A percentile compares a stretch with the other conserved stretches of the same genome.
These are phyloP conservation scores for Polia nebulosa DNA, from an alignment of 2,888 invertebrate genomes.

Conservation along the genomic window DNA sequence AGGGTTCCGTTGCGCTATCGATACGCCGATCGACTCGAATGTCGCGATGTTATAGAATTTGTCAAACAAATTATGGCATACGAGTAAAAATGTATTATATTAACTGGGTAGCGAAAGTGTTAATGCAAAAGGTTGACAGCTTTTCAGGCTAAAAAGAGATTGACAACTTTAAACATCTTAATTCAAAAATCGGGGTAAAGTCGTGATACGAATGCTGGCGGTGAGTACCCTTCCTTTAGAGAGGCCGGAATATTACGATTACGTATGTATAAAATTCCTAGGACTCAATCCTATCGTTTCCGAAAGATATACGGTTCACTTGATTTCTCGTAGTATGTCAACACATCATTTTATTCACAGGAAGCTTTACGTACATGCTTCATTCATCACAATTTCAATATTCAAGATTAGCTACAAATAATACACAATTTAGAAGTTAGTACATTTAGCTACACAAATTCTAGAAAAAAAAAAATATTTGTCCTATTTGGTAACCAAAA, in stretches of 20 bases:
- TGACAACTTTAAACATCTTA: not conserved
- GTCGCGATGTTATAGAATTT: too few relatives aligned
- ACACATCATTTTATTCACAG: not conserved
- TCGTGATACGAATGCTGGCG: not conserved
- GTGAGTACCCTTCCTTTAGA: not conserved
- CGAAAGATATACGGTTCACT: not conserved
- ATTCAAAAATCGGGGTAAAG: not conserved
- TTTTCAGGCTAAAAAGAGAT: not conserved
- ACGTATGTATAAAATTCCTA: not conserved
- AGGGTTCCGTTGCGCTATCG: too few relatives aligned
- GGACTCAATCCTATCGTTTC: not conserved
- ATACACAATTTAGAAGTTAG: constrained; percentile 23
- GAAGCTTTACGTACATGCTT: constrained; percentile 13
- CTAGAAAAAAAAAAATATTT: not conserved
- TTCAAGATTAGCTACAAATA: constrained; percentile 4
- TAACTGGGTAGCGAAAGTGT: too few relatives aligned
- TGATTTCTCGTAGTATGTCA: not conserved
- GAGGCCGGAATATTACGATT: not conserved
- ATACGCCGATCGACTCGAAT: too few relatives aligned
- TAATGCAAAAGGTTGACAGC: not conserved
- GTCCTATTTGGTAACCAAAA: not conserved
- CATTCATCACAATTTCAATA: constrained; percentile 2
- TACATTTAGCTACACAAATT: constrained; percentile 35
- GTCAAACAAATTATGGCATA: too few relatives aligned
- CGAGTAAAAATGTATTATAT: too few relatives aligned